Base-by-base conservation (phyloP, 2,888 invertebrate genomes). In the Beris morrisii region DNA sequence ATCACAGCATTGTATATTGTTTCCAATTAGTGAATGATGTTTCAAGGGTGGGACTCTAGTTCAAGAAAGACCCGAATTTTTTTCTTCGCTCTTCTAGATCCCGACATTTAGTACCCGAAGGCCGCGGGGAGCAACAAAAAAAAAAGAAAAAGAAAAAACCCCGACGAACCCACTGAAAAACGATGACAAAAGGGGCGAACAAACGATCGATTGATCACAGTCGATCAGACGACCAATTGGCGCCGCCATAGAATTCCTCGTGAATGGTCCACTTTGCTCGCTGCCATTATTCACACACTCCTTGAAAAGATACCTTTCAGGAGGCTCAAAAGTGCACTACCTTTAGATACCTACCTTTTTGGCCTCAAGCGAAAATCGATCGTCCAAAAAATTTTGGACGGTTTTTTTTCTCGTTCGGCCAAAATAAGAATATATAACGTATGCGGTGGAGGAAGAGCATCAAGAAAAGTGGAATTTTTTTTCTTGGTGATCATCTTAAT, bases 151-250 rank as follows among this genome's bases (percentile, higher is more conserved):
- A 7, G 9, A 38, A 38, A 38, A 7, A 38, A 38, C 1, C 5
- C 7, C 9, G 9, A 38, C 38, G 38, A 38, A 50, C 57, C 22
- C 28, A 57, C 30, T 48, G 38, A 65, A 65, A 52, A 58, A 43
- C 38, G 46, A 55, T 54, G 46, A 64, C 54, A 64, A 55, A 64
- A 48, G 54, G 45, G 22, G n/a, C 22, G 54, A 58, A 65, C 57
- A 65, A 67, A 66, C 66, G 66, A 66, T 69, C 69, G 63, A 69
- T 69, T 69, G 69, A 69, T 69, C 69, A 67, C 63, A 67, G 67
- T 67, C 66, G 67, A 69, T 69, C 67, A 67, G 69, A 64, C 67
- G 67, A 67, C 67, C 69, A 67, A 69, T 69, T 69, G 69, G 69
- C 69, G 69, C 69, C 69, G 66, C 50, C 64, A 66, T 66, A 64